Evolutionary conservation across 2,888 invertebrate species (phyloP), one percentile per base, ranked within the genome.

Genomic region (Drosophila affinis): DNA sequence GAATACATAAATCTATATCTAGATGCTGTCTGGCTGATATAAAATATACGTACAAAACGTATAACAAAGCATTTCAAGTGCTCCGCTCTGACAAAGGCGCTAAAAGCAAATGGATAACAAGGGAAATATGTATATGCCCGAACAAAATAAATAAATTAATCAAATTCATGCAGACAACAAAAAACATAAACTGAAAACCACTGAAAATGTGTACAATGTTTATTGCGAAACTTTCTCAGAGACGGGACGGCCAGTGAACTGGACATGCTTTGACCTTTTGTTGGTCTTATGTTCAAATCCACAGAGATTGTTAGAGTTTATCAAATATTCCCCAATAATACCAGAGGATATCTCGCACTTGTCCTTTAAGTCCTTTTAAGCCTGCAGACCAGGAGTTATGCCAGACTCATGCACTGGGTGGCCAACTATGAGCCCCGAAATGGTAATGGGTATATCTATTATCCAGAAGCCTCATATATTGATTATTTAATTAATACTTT

Each of bases 51-150:
- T 27, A 27, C 27, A 27, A 27, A 7, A 21, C 21, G 21, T 0
- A 24, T 69, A 60, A 53, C 53, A 69, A 62, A 73, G 64, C 73
- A 73, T 62, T 62, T 69, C 69, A 62, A 69, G 69, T 69, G 73
- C 53, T 53, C 53, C 49, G 64, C 53, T 53, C 53, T 54, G 64
- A 72, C 63, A 69, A 72, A 62, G 68, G 68, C 68, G 68, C 63
- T 72, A 73, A 69, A 72, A 72, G 68, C 62, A 72, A 72, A 72
- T 68, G 62, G 62, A 52, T 72, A 68, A 58, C 60, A 29, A 49
- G n/a, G 21, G 12, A 14, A 45, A 65, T 51, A 45, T 65, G 21
- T 65, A 45, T 65, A 29, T 65, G 32, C 39, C 51, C 60, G 58
- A 45, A 71, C 21, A 67, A 58, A 71, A 51, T 59, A 58, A 71